phyloP scores from a whole-genome alignment of 2,113 vertebrate species.

The Psephotus haematonotus region DNA sequence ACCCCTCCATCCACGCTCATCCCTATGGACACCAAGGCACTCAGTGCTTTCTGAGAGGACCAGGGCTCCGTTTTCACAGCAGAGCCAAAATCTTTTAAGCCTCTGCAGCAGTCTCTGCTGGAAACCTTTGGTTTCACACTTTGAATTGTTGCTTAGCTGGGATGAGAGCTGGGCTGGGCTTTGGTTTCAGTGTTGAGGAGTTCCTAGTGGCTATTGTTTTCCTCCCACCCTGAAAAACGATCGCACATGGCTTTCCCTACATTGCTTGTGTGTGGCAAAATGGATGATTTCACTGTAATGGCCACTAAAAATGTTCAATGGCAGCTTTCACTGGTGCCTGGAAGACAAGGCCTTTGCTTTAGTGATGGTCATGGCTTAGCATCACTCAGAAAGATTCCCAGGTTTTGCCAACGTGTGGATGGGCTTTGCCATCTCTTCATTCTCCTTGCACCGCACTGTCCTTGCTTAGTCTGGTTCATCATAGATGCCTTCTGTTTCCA shows the following conservation, averaged over 20 bases:
- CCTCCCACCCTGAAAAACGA: background rate
- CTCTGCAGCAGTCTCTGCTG: constrained; percentile 29
- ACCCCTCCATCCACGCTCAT: background rate
- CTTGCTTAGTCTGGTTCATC: background rate
- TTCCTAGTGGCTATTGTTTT: background rate
- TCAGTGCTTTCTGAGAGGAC: background rate
- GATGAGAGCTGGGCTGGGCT: background rate
- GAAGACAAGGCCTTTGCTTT: background rate
- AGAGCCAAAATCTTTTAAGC: background rate
- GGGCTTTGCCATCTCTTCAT: background rate
- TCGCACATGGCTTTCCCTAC: background rate
- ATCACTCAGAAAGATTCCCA: background rate
- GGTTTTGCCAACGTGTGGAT: background rate
- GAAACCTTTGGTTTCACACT: constrained; percentile 19
- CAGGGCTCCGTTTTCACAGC: background rate
- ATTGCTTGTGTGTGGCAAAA: background rate
- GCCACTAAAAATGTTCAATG: background rate
- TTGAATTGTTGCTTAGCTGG: background rate
- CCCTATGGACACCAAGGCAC: background rate
- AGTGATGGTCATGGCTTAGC: background rate
- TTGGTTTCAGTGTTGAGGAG: background rate
- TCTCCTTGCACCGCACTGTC: background rate
- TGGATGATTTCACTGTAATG: background rate
- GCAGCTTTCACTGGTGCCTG: background rate
- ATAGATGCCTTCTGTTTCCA: background rate